Evolutionary conservation across 2,113 vertebrate genomes (phyloP).

Genomic region (Oncorhynchus tshawytscha): DNA sequence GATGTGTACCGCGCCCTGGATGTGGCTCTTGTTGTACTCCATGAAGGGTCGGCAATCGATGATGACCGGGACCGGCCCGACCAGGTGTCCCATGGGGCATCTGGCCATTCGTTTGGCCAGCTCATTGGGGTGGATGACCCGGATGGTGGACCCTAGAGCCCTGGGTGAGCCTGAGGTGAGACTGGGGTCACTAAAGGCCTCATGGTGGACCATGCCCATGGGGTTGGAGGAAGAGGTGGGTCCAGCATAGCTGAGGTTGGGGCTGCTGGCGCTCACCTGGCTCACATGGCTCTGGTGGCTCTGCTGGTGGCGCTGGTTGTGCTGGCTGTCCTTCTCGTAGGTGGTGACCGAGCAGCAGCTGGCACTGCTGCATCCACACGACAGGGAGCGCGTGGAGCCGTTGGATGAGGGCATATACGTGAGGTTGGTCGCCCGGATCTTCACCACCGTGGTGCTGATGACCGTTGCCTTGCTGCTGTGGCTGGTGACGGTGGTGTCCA

Average conservation of each 20-base stretch:
- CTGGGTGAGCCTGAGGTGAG: constrained; percentile 72
- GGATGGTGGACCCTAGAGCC: constrained; percentile 68
- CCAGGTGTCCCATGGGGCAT: constrained; percentile 87
- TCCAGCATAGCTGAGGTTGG: constrained; percentile 76
- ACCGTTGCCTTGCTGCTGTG: constrained; percentile 72
- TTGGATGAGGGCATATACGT: constrained; percentile 99
- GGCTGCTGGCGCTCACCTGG: constrained; percentile 82
- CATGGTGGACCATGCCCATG: constrained; percentile 71
- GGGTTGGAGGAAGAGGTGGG: constrained; percentile 76
- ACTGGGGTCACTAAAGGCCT: constrained; percentile 80
- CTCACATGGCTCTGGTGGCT: constrained; percentile 74
- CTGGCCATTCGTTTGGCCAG: constrained; percentile 93
- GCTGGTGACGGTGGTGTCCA: constrained; percentile 80
- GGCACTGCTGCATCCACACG: constrained; percentile 99
- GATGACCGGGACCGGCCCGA: constrained; percentile 88
- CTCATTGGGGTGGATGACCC: constrained; percentile 91
- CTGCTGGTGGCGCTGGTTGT: constrained; percentile 76
- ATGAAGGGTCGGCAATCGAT: constrained; percentile 98
- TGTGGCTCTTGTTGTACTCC: constrained; percentile 98
- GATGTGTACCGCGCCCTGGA: constrained; percentile 95
- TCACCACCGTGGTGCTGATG: constrained; percentile 83
- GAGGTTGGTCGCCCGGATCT: constrained; percentile 91
- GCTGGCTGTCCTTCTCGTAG: constrained; percentile 88
- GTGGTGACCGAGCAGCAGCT: constrained; percentile 97
- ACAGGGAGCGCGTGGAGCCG: constrained; percentile 97